Conservation (phyloP, 2,797 vertebrate species). For the Falco berigora region DNA sequence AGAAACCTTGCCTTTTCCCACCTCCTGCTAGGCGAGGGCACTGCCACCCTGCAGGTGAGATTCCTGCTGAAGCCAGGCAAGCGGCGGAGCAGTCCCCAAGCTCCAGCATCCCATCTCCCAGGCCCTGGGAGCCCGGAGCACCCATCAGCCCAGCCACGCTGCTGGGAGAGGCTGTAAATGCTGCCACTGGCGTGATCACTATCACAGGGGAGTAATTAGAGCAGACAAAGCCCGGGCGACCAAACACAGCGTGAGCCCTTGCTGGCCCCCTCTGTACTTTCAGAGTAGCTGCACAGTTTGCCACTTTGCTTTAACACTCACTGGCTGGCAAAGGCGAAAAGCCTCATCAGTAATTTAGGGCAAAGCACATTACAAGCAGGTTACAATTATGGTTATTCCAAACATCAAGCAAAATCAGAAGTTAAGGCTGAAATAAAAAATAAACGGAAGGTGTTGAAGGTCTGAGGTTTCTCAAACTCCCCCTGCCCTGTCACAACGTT, state of each 20-base stretch:
- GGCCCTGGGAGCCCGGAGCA: not conserved
- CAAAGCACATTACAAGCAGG: conserved; percentile 51
- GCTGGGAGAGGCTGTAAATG: not conserved
- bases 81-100: not conserved
- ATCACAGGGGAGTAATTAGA: not conserved
- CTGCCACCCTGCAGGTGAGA: not conserved
- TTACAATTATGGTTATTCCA: conserved; percentile 28
- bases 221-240: not conserved
- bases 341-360: conserved; percentile 12
- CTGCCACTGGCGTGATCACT: not conserved
- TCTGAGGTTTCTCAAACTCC: not conserved
- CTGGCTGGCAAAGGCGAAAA: not conserved
- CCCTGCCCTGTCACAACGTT: not conserved
- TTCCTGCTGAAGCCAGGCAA: not conserved
- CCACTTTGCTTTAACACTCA: conserved; percentile 12
- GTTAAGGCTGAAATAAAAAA: conserved; percentile 50
- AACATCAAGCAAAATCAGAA: conserved; percentile 43
- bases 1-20: not conserved
- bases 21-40: not conserved
- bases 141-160: not conserved
- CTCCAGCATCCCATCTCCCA: not conserved
- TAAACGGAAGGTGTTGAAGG: not conserved
- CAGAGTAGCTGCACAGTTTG: not conserved
- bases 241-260: not conserved
- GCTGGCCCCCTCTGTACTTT: not conserved